These are phyloP conservation scores for Paracyclopina nana DNA, from an alignment of 1,140 invertebrate species.

Conservation along the genomic window DNA sequence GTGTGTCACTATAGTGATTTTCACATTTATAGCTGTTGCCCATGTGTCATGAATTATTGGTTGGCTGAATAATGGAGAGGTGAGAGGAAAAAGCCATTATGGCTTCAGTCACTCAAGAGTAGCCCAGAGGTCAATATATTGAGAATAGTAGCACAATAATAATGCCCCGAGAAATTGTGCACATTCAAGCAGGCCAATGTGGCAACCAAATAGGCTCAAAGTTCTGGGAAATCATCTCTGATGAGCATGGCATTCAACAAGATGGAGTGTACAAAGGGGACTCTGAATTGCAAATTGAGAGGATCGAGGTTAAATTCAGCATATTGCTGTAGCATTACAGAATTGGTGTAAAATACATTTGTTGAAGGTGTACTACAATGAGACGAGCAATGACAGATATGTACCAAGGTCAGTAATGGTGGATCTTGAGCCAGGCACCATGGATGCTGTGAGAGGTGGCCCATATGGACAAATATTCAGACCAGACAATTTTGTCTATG, in stretches of 20 bases:
- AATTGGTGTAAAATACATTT: no score
- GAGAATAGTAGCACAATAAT: background rate
- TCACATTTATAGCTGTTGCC: no score
- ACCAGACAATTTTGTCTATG: slow-evolving; percentile 32
- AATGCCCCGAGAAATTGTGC: slow-evolving; percentile 14
- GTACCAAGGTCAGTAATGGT: slow-evolving; percentile 50
- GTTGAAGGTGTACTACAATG: slow-evolving; percentile 34
- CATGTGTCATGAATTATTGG: no score
- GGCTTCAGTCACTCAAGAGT: no score
- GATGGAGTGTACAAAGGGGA: slow-evolving; percentile 45
- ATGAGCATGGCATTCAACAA: slow-evolving; percentile 71
- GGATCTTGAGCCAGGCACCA: slow-evolving; percentile 56
- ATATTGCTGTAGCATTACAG: no score
- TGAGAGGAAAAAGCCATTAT: no score
- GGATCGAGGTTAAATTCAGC: no score
- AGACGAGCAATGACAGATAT: slow-evolving; percentile 33
- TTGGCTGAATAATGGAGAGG: no score
- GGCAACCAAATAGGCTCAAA: slow-evolving; percentile 16
- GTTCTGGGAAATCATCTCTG: slow-evolving; percentile 72
- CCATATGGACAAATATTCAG: slow-evolving; percentile 38
- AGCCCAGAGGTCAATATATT: no score
- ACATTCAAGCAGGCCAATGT: slow-evolving; percentile 17
- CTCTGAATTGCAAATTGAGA: slow-evolving; percentile 6
- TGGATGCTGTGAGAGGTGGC: slow-evolving; percentile 39
- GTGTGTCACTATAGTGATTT: no score